These are phyloP conservation scores for Lutjanus erythropterus DNA, from an alignment of 2,113 vertebrate species.

Conservation along the genomic window DNA sequence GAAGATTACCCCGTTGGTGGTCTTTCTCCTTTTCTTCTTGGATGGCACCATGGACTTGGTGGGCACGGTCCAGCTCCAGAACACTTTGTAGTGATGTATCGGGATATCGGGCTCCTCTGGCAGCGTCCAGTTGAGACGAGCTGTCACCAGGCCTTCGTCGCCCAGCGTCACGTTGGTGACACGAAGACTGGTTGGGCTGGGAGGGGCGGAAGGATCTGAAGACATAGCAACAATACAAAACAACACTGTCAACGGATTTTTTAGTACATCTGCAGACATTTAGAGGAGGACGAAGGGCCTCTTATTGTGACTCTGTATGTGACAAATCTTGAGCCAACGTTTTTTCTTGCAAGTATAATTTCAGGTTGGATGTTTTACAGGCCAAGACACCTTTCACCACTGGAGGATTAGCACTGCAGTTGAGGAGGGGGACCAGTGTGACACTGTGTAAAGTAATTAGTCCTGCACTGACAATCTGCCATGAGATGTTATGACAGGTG, in stretches of 20 bases:
- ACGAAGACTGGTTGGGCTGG: conserved; percentile 86
- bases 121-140: conserved; percentile 89
- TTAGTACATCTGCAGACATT: conserved; percentile 53
- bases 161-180: conserved; percentile 86
- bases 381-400: conserved; percentile 52
- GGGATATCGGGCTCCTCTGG: conserved; percentile 92
- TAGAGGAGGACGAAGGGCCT: conserved; percentile 22
- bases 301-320: conserved; percentile 27
- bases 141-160: conserved; percentile 86
- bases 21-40: conserved; percentile 95
- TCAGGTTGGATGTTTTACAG: conserved; percentile 28
- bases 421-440: conserved; percentile 26
- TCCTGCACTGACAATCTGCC: conserved; percentile 66
- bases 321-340: conserved; percentile 27
- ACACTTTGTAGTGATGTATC: conserved; percentile 95
- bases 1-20: conserved; percentile 87
- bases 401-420: conserved; percentile 3
- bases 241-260: conserved; percentile 35
- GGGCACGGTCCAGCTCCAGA: conserved; percentile 92
- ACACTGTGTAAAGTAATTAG: conserved; percentile 76
- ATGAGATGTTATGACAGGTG: conserved; percentile 82
- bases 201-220: conserved; percentile 92
- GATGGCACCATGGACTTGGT: conserved; percentile 89
- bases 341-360: conserved; percentile 19
- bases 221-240: conserved; percentile 40